phyloP scores from a whole-genome alignment of 2,797 vertebrate species.

The Apogon hyalosoma region DNA sequence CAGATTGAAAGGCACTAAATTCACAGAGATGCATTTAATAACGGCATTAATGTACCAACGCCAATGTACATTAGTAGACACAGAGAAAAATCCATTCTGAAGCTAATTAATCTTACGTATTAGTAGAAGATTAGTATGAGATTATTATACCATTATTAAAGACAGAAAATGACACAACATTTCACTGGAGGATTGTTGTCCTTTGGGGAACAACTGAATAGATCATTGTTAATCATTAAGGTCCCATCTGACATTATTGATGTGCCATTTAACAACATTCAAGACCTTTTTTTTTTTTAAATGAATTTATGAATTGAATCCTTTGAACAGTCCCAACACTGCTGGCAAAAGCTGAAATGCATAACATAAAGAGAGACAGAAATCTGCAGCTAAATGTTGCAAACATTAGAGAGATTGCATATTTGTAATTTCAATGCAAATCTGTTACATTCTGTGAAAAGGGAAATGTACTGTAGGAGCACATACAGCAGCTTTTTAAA shows the following conservation, averaged over 20 bases:
- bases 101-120: not conserved
- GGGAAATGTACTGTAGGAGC: not conserved
- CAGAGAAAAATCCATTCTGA: not conserved
- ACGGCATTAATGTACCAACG: conserved; percentile 5
- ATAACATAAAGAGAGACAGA: not conserved
- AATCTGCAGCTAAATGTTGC: not conserved
- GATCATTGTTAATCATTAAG: too few species aligned
- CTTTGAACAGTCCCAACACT: not conserved
- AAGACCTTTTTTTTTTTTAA: too few species aligned
- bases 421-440: not conserved
- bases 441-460: not conserved
- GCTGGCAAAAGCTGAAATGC: not conserved
- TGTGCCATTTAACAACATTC: too few species aligned
- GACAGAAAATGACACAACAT: not conserved
- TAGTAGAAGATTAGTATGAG: not conserved
- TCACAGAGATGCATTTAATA: conserved; percentile 5
- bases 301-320: too few species aligned
- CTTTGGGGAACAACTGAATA: not conserved
- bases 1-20: conserved; percentile 8
- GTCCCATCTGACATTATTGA: too few species aligned
- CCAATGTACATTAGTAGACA: not conserved
- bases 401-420: not conserved
- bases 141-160: not conserved
- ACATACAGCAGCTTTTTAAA: not conserved
- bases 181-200: not conserved